Conservation (phyloP, 1,140 invertebrate species). For the Trichoplusia ni region DNA sequence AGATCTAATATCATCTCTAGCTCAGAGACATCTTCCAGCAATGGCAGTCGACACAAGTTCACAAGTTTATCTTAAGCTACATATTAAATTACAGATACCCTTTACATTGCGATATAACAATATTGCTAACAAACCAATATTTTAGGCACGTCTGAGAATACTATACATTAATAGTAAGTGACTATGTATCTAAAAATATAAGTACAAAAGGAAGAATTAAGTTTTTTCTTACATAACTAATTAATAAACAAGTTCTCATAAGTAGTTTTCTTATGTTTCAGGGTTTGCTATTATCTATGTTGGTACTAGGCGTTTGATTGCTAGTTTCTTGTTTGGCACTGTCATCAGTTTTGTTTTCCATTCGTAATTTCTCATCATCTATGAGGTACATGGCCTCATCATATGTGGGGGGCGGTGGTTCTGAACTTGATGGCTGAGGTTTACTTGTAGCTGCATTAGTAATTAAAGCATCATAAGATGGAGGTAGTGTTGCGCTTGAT, state of each 20-base stretch:
- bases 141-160: conserved; percentile 76
- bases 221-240: conserved; percentile 57
- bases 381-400: conserved; percentile 84
- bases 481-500: conserved; percentile 82
- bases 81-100: conserved; percentile 27
- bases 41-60: conserved; percentile 28
- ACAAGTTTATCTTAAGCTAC: conserved; percentile 29
- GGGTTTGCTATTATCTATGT: conserved; percentile 62
- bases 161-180: conserved; percentile 54
- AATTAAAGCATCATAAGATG: conserved; percentile 83
- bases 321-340: conserved; percentile 68
- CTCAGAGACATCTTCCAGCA: conserved; percentile 11
- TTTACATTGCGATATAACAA: conserved; percentile 49
- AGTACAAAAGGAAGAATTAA: conserved; percentile 76
- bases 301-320: conserved; percentile 50
- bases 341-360: conserved; percentile 58
- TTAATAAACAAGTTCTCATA: conserved; percentile 44
- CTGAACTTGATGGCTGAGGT: conserved; percentile 74
- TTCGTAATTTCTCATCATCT: conserved; percentile 73
- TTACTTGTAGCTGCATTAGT: conserved; percentile 61
- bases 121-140: conserved; percentile 66
- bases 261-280: conserved; percentile 46
- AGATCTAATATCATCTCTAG: conserved; percentile 28
- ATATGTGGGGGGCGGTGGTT: conserved; percentile 83
- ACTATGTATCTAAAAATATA: conserved; percentile 62